phyloP scores from a whole-genome alignment of 2,797 vertebrate species.

The Heteromormyrus szaboi region DNA sequence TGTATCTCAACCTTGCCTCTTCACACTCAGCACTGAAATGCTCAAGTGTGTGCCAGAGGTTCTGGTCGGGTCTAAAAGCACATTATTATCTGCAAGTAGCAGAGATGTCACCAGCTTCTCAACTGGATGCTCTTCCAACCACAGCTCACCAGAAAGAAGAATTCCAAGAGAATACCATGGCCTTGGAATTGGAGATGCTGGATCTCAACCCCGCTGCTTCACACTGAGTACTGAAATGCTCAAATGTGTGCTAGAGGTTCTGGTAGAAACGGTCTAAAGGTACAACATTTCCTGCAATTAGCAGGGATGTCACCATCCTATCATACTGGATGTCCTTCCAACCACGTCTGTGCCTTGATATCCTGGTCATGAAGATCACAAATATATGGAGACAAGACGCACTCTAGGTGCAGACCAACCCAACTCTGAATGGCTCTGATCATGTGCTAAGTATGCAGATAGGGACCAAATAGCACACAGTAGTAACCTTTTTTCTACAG shows the following conservation, averaged over 20 bases:
- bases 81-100: neutral
- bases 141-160: neutral
- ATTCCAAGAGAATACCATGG: neutral
- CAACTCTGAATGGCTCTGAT: neutral
- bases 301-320: neutral
- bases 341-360: neutral
- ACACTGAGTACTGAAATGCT: neutral
- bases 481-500: neutral
- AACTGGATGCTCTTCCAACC: neutral
- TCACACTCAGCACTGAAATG: neutral
- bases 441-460: neutral
- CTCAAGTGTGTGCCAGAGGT: neutral
- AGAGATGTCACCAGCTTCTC: neutral
- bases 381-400: neutral
- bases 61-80: neutral
- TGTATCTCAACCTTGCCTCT: neutral
- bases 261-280: neutral
- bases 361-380: neutral
- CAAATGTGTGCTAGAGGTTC: neutral
- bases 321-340: neutral
- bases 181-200: neutral
- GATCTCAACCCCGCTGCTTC: neutral
- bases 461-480: neutral
- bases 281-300: neutral
- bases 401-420: neutral